Base-by-base conservation (phyloP, 2,113 vertebrate species). In the Mungos mungo region DNA sequence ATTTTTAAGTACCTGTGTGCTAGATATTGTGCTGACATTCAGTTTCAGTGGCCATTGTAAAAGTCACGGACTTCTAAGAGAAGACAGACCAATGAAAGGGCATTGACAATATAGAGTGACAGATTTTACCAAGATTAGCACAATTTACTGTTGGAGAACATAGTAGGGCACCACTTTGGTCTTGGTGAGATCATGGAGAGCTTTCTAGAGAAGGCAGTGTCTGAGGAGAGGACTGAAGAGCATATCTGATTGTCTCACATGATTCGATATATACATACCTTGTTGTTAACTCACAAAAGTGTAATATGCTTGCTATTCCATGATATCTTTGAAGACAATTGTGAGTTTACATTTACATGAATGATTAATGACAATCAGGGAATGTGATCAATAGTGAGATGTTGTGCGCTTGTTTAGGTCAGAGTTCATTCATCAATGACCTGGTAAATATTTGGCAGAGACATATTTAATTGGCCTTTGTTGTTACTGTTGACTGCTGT, bases 281-380 rank as follows among this genome's bases (percentile, higher is more conserved):
- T 29, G 69, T 94, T 87, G 84, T 93, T 95, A 95, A 84, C 60
- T 29, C 60, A 93, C 89, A 87, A 92, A 84, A 88, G 71, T 93
- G 31, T 66, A 63, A 10, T 87, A 65, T 85, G 63, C 45, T 77
- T 96, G 31, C 79, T 90, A 25, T 82, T 90, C 74, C 45, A 27
- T 3, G 8, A 47, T 91, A 87, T 96, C 68, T 57, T 92, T 60
- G 29, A 96, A 96, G 86, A 92, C 65, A 69, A 27, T 79, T 98
- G 74, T 96, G 86, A 84, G 83, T 82, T 97, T 96, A 85, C 57
- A 85, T 97, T 97, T 93, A 77, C 71, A 81, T 95, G 83, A 98
- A 97, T 96, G 92, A 98, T 96, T 97, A 96, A 96, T 96, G 94
- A 88, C 69, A 93, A 33, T 85, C 80, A 88, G 66, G 66, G 76